Evolutionary conservation across 2,113 vertebrate species (phyloP), one percentile per base, ranked within the genome.

Genomic region (Gila orcuttii): DNA sequence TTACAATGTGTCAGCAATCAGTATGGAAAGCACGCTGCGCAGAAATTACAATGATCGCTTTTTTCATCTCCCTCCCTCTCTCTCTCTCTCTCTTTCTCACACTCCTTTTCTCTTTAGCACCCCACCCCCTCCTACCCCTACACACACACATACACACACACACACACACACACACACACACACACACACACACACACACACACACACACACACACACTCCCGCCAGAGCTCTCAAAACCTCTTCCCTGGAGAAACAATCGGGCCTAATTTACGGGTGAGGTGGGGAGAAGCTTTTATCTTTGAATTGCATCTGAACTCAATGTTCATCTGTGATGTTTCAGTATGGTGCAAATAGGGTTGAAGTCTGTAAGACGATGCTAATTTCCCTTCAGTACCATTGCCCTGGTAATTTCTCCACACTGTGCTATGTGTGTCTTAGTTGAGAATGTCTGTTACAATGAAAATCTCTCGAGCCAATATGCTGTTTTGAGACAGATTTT

Each of bases 1-100:
- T 87, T 92, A 93, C 90, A 92, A 90, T 92, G 91, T 93, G 90
- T 93, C 92, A 92, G 93, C 92, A 93, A 93, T 94, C 91, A 92
- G 90, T 91, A 93, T 88, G 89, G 93, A 82, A 91, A 89, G 90
- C 90, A 86, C 83, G 90, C 93, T 92, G 91, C 90, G 91, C 90
- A 93, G 89, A 91, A 93, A 89, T 93, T 93, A 93, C 89, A 94
- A 90, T 94, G 92, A 91, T 89, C 92, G 90, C 91, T 89, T 93
- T 91, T 91, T 89, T 87, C 94, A 94, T 93, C 92, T 94, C 64
- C 45, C 87, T 86, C 85, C 86, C 89, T 90, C 91, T 25, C 59
- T 92, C 91, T 86, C 90, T 91, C 86, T 75, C 74, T 62, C 47
- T 50, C 91, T 86, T 90, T 91, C 84, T 76, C 60, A 36, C 73